Percentiles rank a stretch among this genome's conserved stretches.
phyloP scores from a whole-genome alignment of 2,888 invertebrate species.

The Hecatera dysodea region DNA sequence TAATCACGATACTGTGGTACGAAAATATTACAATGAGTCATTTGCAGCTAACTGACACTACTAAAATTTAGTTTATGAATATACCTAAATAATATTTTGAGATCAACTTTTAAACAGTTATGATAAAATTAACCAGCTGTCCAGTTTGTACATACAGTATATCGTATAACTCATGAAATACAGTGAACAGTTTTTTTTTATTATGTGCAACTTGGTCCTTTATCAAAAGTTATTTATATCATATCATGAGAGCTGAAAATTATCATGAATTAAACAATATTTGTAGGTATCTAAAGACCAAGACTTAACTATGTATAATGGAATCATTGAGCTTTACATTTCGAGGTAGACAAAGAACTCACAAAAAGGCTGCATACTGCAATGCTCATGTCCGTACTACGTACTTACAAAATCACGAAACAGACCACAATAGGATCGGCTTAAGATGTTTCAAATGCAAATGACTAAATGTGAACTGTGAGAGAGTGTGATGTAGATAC shows the following conservation, averaged over 20 bases:
- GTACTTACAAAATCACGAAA: slow-evolving; percentile 1
- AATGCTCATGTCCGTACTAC: neutral
- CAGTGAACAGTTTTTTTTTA: neutral
- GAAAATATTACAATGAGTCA: neutral
- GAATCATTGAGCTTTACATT: neutral
- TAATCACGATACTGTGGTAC: neutral
- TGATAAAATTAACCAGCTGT: no score
- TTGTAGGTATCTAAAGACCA: neutral
- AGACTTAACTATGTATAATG: neutral
- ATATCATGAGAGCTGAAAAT: no score
- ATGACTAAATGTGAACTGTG: neutral
- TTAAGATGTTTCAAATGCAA: slow-evolving; percentile 10
- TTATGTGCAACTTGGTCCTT: neutral
- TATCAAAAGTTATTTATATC: no score
- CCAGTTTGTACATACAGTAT: no score
- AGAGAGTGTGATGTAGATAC: neutral
- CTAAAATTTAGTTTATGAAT: no score
- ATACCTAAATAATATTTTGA: no score
- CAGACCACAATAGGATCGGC: slow-evolving; percentile 25
- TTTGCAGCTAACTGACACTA: no score
- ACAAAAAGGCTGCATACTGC: neutral
- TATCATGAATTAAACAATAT: no score
- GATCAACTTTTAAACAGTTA: no score
- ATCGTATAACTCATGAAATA: neutral
- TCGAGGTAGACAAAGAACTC: slow-evolving; percentile 7